Evolutionary conservation across 1,140 invertebrate species (phyloP).

Genomic region (Bombyx mandarina): DNA sequence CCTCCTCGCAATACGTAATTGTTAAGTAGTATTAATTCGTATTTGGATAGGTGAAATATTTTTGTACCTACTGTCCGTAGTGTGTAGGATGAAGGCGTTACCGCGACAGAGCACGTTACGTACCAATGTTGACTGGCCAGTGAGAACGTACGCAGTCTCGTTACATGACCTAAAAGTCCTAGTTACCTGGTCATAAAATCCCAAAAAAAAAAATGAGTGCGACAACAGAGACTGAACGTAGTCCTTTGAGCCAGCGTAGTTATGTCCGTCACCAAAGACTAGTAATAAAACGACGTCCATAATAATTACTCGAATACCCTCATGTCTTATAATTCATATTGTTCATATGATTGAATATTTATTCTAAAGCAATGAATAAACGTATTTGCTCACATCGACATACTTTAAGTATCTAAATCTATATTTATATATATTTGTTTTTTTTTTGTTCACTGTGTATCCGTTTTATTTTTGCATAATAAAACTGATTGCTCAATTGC

Average conservation of each 20-base stretch:
- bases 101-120: conserved; percentile 41
- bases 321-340: conserved; percentile 6
- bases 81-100: conserved; percentile 58
- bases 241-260: conserved; percentile 34
- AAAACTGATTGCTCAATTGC: conserved; percentile 50
- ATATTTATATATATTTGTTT: too few species aligned
- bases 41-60: conserved; percentile 67
- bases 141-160: conserved; percentile 29
- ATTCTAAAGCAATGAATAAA: neutral
- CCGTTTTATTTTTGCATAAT: too few species aligned
- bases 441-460: too few species aligned
- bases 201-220: neutral
- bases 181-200: neutral
- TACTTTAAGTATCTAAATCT: conserved; percentile 7
- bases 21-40: conserved; percentile 69
- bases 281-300: conserved; percentile 53
- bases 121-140: conserved; percentile 24
- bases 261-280: conserved; percentile 66
- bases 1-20: conserved; percentile 63
- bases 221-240: conserved; percentile 23
- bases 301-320: conserved; percentile 10
- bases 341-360: neutral
- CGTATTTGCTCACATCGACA: conserved; percentile 12
- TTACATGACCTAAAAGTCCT: too few species aligned
- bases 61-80: conserved; percentile 65